Conservation (phyloP, 1,140 invertebrate species). For the Papilio xuthus region DNA sequence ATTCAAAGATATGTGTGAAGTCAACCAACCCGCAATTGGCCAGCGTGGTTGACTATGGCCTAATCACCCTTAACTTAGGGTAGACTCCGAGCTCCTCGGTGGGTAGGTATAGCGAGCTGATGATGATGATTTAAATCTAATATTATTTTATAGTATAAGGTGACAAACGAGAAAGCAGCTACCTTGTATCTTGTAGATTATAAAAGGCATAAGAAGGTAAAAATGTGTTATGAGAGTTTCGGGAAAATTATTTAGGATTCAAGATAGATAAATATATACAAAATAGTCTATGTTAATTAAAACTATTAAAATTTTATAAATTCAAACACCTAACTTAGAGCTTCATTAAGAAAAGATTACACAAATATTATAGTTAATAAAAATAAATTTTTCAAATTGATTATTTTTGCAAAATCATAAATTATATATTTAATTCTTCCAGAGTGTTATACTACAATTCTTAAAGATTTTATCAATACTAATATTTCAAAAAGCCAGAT, state of each 20-base stretch:
- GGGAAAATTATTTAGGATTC: not conserved
- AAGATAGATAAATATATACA: not conserved
- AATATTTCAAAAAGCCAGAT: too few relatives aligned
- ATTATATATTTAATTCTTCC: not conserved
- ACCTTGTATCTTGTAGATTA: too few relatives aligned
- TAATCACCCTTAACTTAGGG: too few relatives aligned
- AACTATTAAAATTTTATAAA: slow-evolving; percentile 8
- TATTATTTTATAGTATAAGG: too few relatives aligned
- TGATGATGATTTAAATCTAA: too few relatives aligned
- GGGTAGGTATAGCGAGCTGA: too few relatives aligned
- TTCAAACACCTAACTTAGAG: not conserved
- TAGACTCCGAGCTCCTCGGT: too few relatives aligned
- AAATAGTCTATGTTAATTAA: not conserved
- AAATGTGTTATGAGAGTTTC: not conserved
- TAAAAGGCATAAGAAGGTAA: not conserved
- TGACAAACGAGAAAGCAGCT: not conserved
- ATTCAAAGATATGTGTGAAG: too few relatives aligned
- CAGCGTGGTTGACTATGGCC: too few relatives aligned
- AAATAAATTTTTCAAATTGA: not conserved
- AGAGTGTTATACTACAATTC: not conserved
- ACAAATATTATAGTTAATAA: not conserved
- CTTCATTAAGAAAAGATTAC: not conserved
- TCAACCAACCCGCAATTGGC: too few relatives aligned
- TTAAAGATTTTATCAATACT: not conserved
- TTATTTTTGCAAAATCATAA: not conserved